Percentiles rank a stretch among this genome's conserved stretches.
Conservation (phyloP, 2,797 vertebrate species). For the Girardinus metallicus region DNA sequence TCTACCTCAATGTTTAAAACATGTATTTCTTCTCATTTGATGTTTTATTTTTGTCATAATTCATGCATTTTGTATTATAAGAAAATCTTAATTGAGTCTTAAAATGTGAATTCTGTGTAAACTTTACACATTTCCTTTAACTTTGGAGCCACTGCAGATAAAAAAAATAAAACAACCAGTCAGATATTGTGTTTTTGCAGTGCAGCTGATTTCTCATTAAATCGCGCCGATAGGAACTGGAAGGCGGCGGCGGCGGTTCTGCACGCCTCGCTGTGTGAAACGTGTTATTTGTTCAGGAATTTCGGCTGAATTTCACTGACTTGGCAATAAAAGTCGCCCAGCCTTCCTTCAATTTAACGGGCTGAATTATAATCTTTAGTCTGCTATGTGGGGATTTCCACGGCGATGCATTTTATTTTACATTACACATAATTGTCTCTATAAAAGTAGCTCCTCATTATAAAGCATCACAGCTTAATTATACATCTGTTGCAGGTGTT, state of each 20-base stretch:
- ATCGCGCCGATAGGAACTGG: too few species aligned
- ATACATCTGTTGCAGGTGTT: constrained; percentile 56
- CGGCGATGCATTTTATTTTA: constrained; percentile 61
- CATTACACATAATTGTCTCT: constrained; percentile 66
- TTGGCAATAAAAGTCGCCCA: constrained; percentile 64
- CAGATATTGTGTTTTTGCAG: too few species aligned
- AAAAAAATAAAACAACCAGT: too few species aligned
- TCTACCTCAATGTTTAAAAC: too few species aligned
- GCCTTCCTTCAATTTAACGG: constrained; percentile 62
- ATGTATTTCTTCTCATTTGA: too few species aligned
- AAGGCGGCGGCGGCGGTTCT: not conserved
- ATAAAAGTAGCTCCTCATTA: constrained; percentile 64
- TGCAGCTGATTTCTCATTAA: too few species aligned
- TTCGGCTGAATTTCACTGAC: constrained; percentile 52
- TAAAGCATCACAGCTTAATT: constrained; percentile 51
- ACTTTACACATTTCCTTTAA: too few species aligned
- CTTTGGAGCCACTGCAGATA: too few species aligned
- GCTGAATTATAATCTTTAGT: constrained; percentile 77
- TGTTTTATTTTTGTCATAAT: too few species aligned
- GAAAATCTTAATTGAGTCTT: too few species aligned
- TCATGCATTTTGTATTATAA: too few species aligned
- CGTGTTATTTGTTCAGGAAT: constrained; percentile 53
- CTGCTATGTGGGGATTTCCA: constrained; percentile 79
- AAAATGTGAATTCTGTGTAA: too few species aligned
- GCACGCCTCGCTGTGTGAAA: constrained; percentile 45